phyloP scores from a whole-genome alignment of 1,140 invertebrate genomes.

The Macrocentrus cingulum region DNA sequence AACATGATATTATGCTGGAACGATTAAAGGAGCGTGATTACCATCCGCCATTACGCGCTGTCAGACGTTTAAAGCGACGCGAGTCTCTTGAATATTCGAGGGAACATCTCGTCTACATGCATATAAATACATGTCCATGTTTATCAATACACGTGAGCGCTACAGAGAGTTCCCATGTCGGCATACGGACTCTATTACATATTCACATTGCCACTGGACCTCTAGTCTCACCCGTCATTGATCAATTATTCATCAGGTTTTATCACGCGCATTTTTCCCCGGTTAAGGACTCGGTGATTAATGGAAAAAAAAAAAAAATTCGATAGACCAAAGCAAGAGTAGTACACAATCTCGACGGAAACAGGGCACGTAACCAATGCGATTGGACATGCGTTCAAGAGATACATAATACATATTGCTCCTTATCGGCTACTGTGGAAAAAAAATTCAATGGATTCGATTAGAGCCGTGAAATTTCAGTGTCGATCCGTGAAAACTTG shows the following conservation, averaged over 20 bases:
- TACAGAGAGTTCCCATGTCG: conserved; percentile 15
- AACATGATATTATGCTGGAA: background rate
- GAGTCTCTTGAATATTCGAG: conserved; percentile 31
- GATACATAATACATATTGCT: background rate
- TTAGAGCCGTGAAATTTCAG: conserved; percentile 6
- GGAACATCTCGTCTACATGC: conserved; percentile 15
- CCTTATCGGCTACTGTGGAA: background rate
- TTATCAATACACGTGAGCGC: conserved; percentile 10
- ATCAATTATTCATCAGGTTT: conserved; percentile 10
- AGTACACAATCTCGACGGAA: background rate
- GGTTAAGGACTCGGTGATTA: background rate
- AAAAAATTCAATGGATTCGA: background rate
- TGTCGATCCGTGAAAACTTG: background rate
- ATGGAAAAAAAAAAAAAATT: conserved; percentile 4
- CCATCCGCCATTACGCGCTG: conserved; percentile 27
- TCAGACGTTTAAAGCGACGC: conserved; percentile 28
- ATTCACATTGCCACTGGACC: conserved; percentile 2
- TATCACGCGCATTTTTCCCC: background rate
- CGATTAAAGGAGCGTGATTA: conserved; percentile 29
- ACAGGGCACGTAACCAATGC: conserved; percentile 5
- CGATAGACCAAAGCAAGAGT: conserved; percentile 2
- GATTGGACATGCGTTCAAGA: conserved; percentile 10
- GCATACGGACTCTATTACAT: background rate
- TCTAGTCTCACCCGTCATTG: background rate
- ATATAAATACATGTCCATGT: conserved; percentile 15